Evolutionary conservation across 1,140 invertebrate species (phyloP).

Genomic region (Drosophila sproati): DNA sequence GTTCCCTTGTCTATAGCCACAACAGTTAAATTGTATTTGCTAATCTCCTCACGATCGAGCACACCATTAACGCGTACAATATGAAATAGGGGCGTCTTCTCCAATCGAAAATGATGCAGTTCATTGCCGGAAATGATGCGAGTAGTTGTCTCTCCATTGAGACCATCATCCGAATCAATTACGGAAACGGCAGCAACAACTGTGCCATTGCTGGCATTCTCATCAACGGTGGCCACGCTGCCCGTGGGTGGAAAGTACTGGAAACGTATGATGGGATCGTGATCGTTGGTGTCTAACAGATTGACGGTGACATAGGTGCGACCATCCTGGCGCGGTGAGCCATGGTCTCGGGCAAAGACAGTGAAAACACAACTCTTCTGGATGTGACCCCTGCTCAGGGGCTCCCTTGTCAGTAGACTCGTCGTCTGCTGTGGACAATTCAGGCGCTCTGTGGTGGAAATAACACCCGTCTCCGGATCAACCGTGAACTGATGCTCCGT

Average conservation of each 20-base stretch:
- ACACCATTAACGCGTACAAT: conserved; percentile 96
- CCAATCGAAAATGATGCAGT: conserved; percentile 93
- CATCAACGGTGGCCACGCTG: conserved; percentile 95
- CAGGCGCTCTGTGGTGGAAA: conserved; percentile 91
- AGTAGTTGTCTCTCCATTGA: conserved; percentile 94
- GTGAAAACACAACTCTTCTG: conserved; percentile 97
- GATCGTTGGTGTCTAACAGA: conserved; percentile 96
- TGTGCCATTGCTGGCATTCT: conserved; percentile 95
- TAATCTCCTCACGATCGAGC: conserved; percentile 95
- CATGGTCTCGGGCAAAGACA: conserved; percentile 96
- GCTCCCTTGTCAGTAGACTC: conserved; percentile 51
- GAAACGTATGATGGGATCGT: conserved; percentile 96
- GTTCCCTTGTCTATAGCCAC: conserved; percentile 95
- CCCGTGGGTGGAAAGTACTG: conserved; percentile 93
- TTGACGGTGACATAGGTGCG: conserved; percentile 97
- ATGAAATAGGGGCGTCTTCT: conserved; percentile 93
- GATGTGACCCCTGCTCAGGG: conserved; percentile 84
- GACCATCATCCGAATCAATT: conserved; percentile 94
- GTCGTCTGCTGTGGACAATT: conserved; percentile 88
- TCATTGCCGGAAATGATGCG: conserved; percentile 95
- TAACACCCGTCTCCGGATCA: conserved; percentile 94
- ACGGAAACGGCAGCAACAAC: conserved; percentile 97
- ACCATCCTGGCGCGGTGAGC: conserved; percentile 94
- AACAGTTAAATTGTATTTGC: conserved; percentile 96
- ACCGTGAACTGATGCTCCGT: conserved; percentile 94